phyloP scores from a whole-genome alignment of 1,140 invertebrate species.

The Ceratitis capitata region DNA sequence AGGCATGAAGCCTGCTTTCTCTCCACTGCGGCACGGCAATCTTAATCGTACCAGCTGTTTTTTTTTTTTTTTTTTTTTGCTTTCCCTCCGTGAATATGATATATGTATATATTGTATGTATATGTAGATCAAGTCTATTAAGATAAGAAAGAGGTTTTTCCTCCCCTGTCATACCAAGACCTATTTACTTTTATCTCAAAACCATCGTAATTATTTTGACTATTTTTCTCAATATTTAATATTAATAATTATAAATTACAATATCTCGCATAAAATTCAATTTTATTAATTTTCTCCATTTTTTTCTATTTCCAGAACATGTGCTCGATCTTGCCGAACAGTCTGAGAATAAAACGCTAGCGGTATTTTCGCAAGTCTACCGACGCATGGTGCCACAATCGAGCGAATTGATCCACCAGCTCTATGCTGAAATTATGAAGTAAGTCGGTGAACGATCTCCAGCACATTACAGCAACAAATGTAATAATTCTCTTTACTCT shows the following conservation, averaged over 20 bases:
- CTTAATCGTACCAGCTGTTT: too few species aligned
- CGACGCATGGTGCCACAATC: slow-evolving; percentile 73
- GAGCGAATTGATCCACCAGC: slow-evolving; percentile 70
- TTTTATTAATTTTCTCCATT: neutral
- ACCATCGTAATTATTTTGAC: too few species aligned
- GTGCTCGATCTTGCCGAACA: slow-evolving; percentile 75
- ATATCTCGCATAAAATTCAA: neutral
- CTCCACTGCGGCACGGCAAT: too few species aligned
- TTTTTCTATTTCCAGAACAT: slow-evolving; percentile 72
- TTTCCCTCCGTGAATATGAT: too few species aligned
- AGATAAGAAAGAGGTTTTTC: too few species aligned
- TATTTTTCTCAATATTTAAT: neutral
- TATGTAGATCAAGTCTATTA: too few species aligned
- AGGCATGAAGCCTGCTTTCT: too few species aligned
- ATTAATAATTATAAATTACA: neutral
- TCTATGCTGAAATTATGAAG: slow-evolving; percentile 78
- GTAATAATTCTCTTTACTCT: slow-evolving; percentile 8
- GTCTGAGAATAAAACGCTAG: slow-evolving; percentile 82
- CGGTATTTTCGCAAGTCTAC: slow-evolving; percentile 80
- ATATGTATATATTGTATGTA: neutral
- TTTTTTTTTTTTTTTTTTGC: too few species aligned
- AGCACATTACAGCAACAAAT: too few species aligned
- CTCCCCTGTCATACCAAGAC: too few species aligned
- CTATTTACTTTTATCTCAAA: too few species aligned
- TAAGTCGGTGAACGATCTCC: slow-evolving; percentile 60